Evolutionary conservation across 2,113 vertebrate species (phyloP).

Genomic region (Hypanus sabinus): DNA sequence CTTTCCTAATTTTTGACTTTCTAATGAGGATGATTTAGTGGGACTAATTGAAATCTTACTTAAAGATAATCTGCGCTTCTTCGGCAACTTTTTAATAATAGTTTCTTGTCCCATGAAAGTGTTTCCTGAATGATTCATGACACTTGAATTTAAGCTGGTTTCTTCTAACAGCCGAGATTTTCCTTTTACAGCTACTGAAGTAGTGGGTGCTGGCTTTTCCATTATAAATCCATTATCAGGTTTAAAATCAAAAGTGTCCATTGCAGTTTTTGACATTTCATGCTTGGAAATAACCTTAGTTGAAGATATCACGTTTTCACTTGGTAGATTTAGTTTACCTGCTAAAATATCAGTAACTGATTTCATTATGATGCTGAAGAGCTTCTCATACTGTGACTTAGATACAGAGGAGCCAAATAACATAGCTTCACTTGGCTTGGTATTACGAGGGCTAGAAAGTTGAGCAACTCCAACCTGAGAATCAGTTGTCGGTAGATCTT

Average conservation of each 20-base stretch:
- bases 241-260: not conserved
- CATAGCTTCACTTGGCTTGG: not conserved
- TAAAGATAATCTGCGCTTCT: not conserved
- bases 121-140: not conserved
- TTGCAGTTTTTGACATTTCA: not conserved
- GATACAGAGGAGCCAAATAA: not conserved
- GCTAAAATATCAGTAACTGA: constrained; percentile 26
- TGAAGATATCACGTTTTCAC: not conserved
- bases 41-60: constrained; percentile 23
- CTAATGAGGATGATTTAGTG: not conserved
- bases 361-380: constrained; percentile 25
- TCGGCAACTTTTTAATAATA: constrained; percentile 25
- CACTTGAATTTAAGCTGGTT: not conserved
- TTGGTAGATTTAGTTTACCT: not conserved
- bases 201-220: not conserved
- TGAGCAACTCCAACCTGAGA: not conserved
- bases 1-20: constrained; percentile 19
- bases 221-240: not conserved
- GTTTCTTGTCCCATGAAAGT: not conserved
- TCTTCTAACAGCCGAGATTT: not conserved
- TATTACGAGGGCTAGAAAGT: not conserved
- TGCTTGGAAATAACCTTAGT: not conserved
- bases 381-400: not conserved
- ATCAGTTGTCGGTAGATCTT: not conserved
- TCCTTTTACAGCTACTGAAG: not conserved